Conservation (phyloP, 2,113 vertebrate species). For the Eulemur macaco region DNA sequence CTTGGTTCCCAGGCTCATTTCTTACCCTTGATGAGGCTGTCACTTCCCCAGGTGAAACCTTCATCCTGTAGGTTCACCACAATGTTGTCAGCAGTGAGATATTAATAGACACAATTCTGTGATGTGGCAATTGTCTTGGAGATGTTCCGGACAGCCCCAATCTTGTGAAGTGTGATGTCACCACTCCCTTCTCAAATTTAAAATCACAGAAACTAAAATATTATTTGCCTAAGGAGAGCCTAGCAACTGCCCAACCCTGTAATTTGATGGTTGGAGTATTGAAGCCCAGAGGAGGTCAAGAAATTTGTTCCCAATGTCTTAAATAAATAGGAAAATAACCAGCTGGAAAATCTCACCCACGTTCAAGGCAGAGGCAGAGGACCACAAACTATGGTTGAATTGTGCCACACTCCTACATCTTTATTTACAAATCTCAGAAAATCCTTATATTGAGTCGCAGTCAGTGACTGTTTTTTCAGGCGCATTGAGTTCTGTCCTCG, state of each 20-base stretch:
- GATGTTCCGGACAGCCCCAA: constrained; percentile 93
- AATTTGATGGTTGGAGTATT: not conserved
- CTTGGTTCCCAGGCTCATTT: constrained; percentile 78
- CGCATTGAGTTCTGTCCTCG: not conserved
- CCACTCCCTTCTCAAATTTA: constrained; percentile 72
- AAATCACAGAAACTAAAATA: not conserved
- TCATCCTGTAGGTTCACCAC: constrained; percentile 94
- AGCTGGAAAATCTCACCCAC: not conserved
- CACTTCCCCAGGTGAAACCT: constrained; percentile 91
- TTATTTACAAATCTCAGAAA: not conserved
- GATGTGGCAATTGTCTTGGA: constrained; percentile 92
- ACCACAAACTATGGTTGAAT: not conserved
- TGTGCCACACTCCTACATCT: not conserved
- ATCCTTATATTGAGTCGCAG: not conserved
- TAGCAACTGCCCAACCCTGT: not conserved
- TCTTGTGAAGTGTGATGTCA: constrained; percentile 94
- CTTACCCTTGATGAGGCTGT: constrained; percentile 85
- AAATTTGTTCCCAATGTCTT: not conserved
- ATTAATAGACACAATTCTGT: too few relatives aligned
- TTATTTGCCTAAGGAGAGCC: not conserved
- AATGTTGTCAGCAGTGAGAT: constrained; percentile 80
- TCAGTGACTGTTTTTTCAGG: not conserved
- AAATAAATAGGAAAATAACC: not conserved
- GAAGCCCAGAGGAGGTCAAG: not conserved
- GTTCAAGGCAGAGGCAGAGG: not conserved